Evolutionary conservation across 2,888 invertebrate species (phyloP), one percentile per base, ranked within the genome.

Genomic region (Oscheius onirici): DNA sequence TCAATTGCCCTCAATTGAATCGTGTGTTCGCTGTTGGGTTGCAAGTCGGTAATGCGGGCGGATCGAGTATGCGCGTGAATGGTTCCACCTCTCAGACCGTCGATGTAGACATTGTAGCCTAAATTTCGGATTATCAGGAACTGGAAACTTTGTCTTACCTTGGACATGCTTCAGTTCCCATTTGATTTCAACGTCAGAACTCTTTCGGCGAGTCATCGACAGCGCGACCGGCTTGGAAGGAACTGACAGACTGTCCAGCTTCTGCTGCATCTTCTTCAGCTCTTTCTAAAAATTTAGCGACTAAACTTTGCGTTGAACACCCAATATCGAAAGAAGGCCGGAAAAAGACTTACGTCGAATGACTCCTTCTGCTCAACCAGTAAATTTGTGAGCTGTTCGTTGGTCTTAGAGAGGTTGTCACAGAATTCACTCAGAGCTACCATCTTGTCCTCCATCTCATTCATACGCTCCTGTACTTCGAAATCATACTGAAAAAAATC

Each of bases 121-220:
- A 40, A 28, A 52, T 28, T 24, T n/a, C n/a, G n/a, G 11, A 20
- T 51, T 51, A 13, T 51, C 15, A 8, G 43, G 20, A 60, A 20
- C 20, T 13, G 8, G 10, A 17, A 41, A 0, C 34, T 8, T 2
- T 3, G 20, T 17, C 52, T 17, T 13, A 54, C 66, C 66, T 8
- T 51, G n/a, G 2, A 66, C 66, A 54, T 66, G 52, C 24, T 52
- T 28, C 17, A 66, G 20, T 34, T 66, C 52, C 66, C 66, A 66
- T 43, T 52, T 51, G 13, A 66, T 22, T 17, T 66, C 66, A 22
- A 52, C 54, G 8, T 24, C 26, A n/a, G 15, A 0, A 3, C 28
- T 49, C 3, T 22, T 26, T 26, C 66, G 22, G 3, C 52, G 51
- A 0, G 34, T 1, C 34, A 66, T 28, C 10, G 52, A 51, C 40